A percentile compares a stretch with the other conserved stretches of the same genome.
Conservation (phyloP, 2,797 vertebrate genomes). For the Lacerta bilineata region DNA sequence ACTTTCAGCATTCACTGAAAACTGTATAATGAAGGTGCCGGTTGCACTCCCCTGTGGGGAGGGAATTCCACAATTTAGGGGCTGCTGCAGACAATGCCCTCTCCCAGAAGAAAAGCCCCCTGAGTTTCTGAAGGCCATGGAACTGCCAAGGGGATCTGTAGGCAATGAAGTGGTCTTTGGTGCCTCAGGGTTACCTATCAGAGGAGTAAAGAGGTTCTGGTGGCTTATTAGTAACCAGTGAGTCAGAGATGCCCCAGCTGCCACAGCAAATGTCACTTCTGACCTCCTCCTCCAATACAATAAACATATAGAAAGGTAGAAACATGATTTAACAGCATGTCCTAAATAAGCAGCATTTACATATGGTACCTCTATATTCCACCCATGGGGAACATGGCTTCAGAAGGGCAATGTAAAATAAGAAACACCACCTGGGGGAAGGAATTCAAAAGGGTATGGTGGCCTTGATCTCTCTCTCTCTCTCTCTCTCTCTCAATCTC, state of each 20-base stretch:
- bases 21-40: too few species aligned
- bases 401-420: not conserved
- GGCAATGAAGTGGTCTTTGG: not conserved
- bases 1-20: too few species aligned
- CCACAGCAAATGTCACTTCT: constrained; percentile 11
- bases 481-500: too few species aligned
- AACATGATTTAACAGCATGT: constrained; percentile 74
- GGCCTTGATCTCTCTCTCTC: not conserved
- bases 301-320: constrained; percentile 59
- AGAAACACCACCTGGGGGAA: not conserved
- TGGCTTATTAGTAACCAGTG: not conserved
- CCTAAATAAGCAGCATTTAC: constrained; percentile 69
- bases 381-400: not conserved
- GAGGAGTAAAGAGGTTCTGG: not conserved
- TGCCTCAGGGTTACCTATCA: not conserved
- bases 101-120: too few species aligned
- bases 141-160: too few species aligned
- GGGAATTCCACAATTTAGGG: too few species aligned
- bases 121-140: too few species aligned
- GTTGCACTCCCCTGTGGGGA: too few species aligned
- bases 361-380: constrained; percentile 48
- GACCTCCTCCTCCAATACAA: constrained; percentile 24
- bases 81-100: too few species aligned
- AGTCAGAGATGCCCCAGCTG: not conserved
- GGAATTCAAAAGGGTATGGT: not conserved